Evolutionary conservation across 2,113 vertebrate genomes (phyloP), one percentile per base, ranked within the genome.

Genomic region (Verasper variegatus): DNA sequence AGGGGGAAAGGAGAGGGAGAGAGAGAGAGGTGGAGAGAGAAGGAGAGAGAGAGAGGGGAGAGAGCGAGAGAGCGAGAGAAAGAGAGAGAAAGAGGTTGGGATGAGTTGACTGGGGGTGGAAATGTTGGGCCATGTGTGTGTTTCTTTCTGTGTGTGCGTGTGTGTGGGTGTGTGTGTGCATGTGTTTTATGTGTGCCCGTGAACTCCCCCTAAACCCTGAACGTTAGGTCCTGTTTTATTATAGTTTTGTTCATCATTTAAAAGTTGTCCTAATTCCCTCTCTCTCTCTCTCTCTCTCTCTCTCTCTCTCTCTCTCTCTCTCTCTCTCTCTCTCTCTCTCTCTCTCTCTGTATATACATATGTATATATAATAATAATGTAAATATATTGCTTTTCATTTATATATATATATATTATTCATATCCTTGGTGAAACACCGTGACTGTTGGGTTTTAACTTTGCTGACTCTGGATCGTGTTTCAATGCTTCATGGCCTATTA

Each of bases 61-160:
- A 24, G 23, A 35, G 15, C 75, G 52, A 20, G 68, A 20, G 15
- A 70, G 45, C 31, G 65, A 23, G 10, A 77, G 35, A 55, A 24
- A 4, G 3, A 47, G 9, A 37, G 35, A 37, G 35, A 31, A 31
- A 37, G 2, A 10, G 35, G 9, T 37, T 37, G 35, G 35, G 9
- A 76, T 2, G 75, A 88, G 86, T 81, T 51, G 49, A 86, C 80
- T 84, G 89, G 86, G 83, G 89, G 78, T 91, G 86, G 68, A 90
- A 91, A 88, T 88, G 83, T 65, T 54, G 3, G 45, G 11, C 31
- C 9, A 52, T 42, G 68, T 59, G 65, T 56, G 73, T 24, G 51
- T 71, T 79, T 57, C 15, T 3, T 20, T 21, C 20, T 37, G 35
- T 37, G 35, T 9, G 35, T 9, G 35, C 10, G 9, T 27, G 27